Base-by-base conservation (phyloP, 2,113 vertebrate genomes). In the Ivindomyrus marchei region DNA sequence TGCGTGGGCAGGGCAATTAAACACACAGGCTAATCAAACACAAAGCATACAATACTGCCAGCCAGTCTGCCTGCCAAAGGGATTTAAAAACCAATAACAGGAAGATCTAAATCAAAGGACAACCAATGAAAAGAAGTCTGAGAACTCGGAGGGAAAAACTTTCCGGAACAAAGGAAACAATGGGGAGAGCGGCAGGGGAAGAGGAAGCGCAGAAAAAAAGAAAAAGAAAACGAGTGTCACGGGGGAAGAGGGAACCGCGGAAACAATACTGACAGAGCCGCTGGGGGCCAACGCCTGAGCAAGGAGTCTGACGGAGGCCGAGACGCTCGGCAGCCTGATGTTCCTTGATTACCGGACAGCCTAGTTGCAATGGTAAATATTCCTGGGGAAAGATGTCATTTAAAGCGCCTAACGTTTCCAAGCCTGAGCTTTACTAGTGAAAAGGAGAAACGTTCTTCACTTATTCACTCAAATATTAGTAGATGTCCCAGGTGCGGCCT, bases 41-140 rank as follows among this genome's bases (percentile, higher is more conserved):
- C 46, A 87, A 87, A 87, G 17, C 52, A 56, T 9, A 87, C 7
- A 53, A 87, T 53, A 87, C 49, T 7, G 8, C 39, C 50, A 56
- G 50, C 50, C 1, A 31, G 15, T 31, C 15, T 31, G 27, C 17
- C n/a, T 53, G 85, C 49, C 85, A 56, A 56, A 42, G 11, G 85
- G 49, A 87, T 87, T 87, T 53, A 53, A 87, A 70, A 87, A 87
- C 85, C 49, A 56, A 53, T 53, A 87, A 53, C 50, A 56, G n/a
- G n/a, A 87, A 87, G 49, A 53, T 21, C 11, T 11, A 36, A 87
- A 87, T 87, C 85, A 87, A 87, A 87, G 85, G 85, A 87, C 11
- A 9, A 3, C 46, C 45, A 52, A 53, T 52, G 15, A 53, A 53
- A 53, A 56, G n/a, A 52, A 36, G 11, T 52, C 15, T 17, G 85